Base-by-base conservation (phyloP, 2,797 vertebrate species). In the Percopsis omiscomaycus region DNA sequence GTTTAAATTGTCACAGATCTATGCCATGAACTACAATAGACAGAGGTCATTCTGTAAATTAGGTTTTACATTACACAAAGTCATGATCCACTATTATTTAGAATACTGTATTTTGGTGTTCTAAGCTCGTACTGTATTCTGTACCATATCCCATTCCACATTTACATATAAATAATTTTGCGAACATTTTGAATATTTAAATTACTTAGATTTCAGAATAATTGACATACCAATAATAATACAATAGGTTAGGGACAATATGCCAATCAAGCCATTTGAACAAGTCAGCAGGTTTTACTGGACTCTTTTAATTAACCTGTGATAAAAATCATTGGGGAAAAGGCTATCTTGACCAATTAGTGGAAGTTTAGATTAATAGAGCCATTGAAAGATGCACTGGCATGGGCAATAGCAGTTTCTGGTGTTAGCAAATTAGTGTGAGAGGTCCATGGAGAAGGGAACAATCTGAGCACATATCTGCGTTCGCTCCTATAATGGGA, bases 291-390 rank as follows among this genome's bases (percentile, higher is more conserved):
- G 73, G 62, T 83, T 86, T 86, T 76, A 57, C 73, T 15, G 69
- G 66, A 46, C 83, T 79, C 77, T 83, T 75, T 88, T 91, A 91
- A 91, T 91, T 91, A 87, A 74, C 73, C 59, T 69, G 56, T 66
- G 89, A 91, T 91, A 91, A 88, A 82, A 90, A 86, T 76, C 89
- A 80, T 73, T 14, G 16, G 89, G 88, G 90, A 90, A 88, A 86
- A 81, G 79, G 88, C 91, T 92, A 92, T 92, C 91, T 92, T 92
- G 89, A 92, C 91, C 89, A 92, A 92, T 91, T 91, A 91, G 87
- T 86, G 81, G 82, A 80, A 71, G 79, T 88, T 91, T 89, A 92
- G 88, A 92, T 92, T 88, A 92, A 89, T 88, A 77, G 85, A 88
- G 81, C 89, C 88, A 86, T 88, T 92, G 90, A 89, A 91, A 86